Percentiles rank a stretch among this genome's conserved stretches.
Evolutionary conservation across 2,888 invertebrate species (phyloP).

Genomic region (Kuschelorhynchus macadamiae): DNA sequence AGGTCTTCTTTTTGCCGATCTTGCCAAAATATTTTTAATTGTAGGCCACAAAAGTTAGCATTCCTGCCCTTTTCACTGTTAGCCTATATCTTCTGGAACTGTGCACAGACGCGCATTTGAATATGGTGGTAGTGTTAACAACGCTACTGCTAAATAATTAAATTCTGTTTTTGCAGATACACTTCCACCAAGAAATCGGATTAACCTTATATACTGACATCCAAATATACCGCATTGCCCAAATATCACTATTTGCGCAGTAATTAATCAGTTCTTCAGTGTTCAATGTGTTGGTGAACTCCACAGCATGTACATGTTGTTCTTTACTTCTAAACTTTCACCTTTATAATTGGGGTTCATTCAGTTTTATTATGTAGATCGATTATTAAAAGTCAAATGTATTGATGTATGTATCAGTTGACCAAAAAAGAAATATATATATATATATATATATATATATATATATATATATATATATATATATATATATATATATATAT

Average conservation of each 20-base stretch:
- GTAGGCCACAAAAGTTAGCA: conserved; percentile 51
- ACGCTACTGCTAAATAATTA: conserved; percentile 50
- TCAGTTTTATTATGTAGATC: too few species aligned
- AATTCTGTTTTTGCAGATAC: conserved; percentile 47
- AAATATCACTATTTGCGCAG: conserved; percentile 9
- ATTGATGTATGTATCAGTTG: too few species aligned
- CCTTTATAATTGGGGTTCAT: conserved; percentile 54
- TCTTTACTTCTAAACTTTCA: conserved; percentile 7
- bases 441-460: too few species aligned
- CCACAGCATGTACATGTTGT: neutral
- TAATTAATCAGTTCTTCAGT: conserved; percentile 28
- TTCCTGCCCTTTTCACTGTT: conserved; percentile 52
- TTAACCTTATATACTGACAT: neutral
- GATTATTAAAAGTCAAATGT: too few species aligned
- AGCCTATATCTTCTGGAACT: conserved; percentile 54
- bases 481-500: too few species aligned
- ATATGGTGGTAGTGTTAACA: conserved; percentile 53
- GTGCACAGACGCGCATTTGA: conserved; percentile 57
- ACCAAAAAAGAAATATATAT: too few species aligned
- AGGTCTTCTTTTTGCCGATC: too few species aligned
- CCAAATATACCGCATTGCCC: conserved; percentile 11
- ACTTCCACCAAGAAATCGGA: conserved; percentile 5
- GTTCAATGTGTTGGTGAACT: conserved; percentile 26
- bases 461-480: too few species aligned
- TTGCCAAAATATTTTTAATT: too few species aligned